phyloP scores from a whole-genome alignment of 2,113 vertebrate species.

The Trogon surrucura region DNA sequence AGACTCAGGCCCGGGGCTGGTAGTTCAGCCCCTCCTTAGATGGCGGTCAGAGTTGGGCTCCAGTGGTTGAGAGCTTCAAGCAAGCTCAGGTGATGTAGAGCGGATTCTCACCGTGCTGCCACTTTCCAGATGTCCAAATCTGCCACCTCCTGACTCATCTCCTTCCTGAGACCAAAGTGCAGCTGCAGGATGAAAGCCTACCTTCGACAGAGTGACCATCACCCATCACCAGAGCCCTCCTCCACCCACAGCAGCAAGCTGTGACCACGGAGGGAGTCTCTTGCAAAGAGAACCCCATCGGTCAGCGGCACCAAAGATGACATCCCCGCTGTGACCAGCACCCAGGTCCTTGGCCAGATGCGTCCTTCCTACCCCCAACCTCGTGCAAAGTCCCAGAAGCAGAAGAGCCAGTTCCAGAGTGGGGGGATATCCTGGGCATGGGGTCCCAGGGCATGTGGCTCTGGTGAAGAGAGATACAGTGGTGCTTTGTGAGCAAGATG shows the following conservation, averaged over 20 bases:
- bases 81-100: background rate
- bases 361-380: background rate
- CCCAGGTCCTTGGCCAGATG: fast-evolving
- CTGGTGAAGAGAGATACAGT: no score
- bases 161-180: background rate
- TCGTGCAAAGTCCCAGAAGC: no score
- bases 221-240: background rate
- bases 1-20: background rate
- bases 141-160: background rate
- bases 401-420: background rate
- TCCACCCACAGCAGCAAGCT: fast-evolving
- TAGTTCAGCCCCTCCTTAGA: background rate
- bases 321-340: fast-evolving
- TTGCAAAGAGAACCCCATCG: fast-evolving
- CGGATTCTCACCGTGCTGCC: fast-evolving
- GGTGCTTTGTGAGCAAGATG: background rate
- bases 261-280: background rate
- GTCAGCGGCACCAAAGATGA: background rate
- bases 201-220: background rate
- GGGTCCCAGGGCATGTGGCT: background rate
- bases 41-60: background rate
- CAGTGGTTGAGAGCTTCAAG: background rate
- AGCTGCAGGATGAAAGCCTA: background rate
- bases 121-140: fast-evolving
- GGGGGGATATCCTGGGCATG: background rate